These are phyloP conservation scores for Camarhynchus parvulus DNA, from an alignment of 2,113 vertebrate species.

Conservation along the genomic window DNA sequence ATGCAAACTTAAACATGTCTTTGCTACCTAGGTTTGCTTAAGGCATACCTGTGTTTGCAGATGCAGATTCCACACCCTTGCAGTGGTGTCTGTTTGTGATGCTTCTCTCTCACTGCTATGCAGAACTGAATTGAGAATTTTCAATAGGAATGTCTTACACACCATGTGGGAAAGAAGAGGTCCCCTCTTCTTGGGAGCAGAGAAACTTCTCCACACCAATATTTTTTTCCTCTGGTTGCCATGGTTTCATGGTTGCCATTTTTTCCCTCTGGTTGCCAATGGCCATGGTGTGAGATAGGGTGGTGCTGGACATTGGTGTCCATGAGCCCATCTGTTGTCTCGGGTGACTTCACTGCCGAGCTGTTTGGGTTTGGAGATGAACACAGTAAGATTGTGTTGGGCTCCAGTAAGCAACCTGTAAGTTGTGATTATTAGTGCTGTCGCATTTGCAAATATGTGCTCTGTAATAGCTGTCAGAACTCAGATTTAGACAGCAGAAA, in stretches of 20 bases:
- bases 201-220: neutral
- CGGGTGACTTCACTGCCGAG: fast-evolving
- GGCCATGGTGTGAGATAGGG: neutral
- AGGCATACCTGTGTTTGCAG: neutral
- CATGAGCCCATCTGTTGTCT: neutral
- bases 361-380: neutral
- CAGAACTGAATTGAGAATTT: fast-evolving
- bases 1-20: neutral
- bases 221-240: neutral
- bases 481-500: neutral
- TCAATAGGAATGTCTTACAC: neutral
- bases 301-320: neutral
- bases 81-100: neutral
- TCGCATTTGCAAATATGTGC: neutral
- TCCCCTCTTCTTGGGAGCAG: neutral
- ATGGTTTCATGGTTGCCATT: neutral
- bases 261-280: neutral
- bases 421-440: neutral
- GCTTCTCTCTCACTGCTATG: neutral
- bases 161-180: fast-evolving
- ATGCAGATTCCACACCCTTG: neutral
- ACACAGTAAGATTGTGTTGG: fast-evolving
- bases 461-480: neutral
- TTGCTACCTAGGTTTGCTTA: neutral
- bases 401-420: neutral